Evolutionary conservation across 2,888 invertebrate genomes (phyloP), one percentile per base, ranked within the genome.

Genomic region (Volucella inanis): DNA sequence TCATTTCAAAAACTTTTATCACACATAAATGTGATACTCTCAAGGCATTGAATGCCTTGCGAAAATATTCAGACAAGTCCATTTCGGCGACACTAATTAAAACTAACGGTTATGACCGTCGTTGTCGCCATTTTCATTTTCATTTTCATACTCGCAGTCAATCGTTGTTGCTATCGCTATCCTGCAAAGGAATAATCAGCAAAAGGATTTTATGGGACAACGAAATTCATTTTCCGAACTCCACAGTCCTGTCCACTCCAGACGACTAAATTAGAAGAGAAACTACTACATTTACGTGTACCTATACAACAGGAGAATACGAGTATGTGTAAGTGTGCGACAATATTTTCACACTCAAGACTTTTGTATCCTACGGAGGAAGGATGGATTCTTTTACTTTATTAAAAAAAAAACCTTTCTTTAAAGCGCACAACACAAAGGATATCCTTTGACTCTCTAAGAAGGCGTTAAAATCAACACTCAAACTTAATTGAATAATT

Each of bases 401-500:
- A 83, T 83, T 78, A 75, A 83, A 82, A 67, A 68, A 22, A 22
- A 70, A 18, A 41, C 67, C 39, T 15, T 45, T 47, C 18, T 43
- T 50, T 12, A n/a, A 15, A 14, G 41, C 61, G 41, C 65, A 38
- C 72, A 55, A 74, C 57, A 72, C 67, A 77, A 78, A 83, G 71
- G 77, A 57, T 70, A 68, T 77, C 15, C 50, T 64, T 61, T 9
- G 15, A 59, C 39, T 75, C 71, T 64, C 77, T 49, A 70, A 72
- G 76, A 76, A 75, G 77, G 85, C 81, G 85, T 85, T 72, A 85
- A 77, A 81, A 81, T 85, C 85, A 85, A 85, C 85, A 85, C 85
- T 81, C 76, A 76, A 81, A 59, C 72, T 81, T 85, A 85, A 85
- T 85, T 85, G 85, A 85, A 85, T 85, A 85, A 85, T 85, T 85